Conservation (phyloP, 2,797 vertebrate species). For the Alfaro cultratus region DNA sequence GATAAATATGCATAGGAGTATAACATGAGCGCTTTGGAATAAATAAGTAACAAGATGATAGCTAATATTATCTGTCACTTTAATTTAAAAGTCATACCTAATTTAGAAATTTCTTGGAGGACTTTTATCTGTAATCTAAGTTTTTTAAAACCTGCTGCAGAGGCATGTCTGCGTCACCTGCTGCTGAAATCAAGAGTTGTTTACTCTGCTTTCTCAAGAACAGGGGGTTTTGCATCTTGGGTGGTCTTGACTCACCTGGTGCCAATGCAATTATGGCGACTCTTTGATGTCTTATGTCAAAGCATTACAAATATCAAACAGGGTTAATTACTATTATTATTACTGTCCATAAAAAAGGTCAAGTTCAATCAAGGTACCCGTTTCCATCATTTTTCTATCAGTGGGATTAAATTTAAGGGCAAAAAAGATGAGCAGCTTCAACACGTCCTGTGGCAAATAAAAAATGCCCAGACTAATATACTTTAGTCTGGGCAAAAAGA, state of each 20-base stretch:
- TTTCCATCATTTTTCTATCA: conserved; percentile 47
- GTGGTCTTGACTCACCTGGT: conserved; percentile 46
- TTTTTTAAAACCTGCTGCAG: conserved; percentile 21
- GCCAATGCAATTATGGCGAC: conserved; percentile 28
- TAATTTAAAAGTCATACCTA: conserved; percentile 2
- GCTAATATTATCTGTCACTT: neutral
- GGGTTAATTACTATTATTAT: conserved; percentile 23
- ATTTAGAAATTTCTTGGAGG: conserved; percentile 40
- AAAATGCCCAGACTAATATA: conserved; percentile 17
- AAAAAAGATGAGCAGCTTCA: conserved; percentile 45
- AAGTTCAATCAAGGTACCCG: neutral
- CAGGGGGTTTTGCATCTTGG: conserved; percentile 66
- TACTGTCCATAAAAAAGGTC: neutral
- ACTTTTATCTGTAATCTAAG: neutral
- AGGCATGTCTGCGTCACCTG: conserved; percentile 29
- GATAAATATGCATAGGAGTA: neutral
- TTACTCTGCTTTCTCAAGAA: conserved; percentile 36
- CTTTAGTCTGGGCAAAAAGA: conserved; percentile 39
- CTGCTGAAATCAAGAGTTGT: conserved; percentile 51
- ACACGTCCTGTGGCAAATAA: conserved; percentile 34
- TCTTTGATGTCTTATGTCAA: conserved; percentile 57
- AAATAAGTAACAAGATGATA: neutral
- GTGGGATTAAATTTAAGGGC: conserved; percentile 46
- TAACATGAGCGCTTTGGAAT: neutral
- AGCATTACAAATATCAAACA: conserved; percentile 38